A percentile compares a stretch with the other conserved stretches of the same genome.
Evolutionary conservation across 2,113 vertebrate genomes (phyloP).

Genomic region (Tursiops truncatus): DNA sequence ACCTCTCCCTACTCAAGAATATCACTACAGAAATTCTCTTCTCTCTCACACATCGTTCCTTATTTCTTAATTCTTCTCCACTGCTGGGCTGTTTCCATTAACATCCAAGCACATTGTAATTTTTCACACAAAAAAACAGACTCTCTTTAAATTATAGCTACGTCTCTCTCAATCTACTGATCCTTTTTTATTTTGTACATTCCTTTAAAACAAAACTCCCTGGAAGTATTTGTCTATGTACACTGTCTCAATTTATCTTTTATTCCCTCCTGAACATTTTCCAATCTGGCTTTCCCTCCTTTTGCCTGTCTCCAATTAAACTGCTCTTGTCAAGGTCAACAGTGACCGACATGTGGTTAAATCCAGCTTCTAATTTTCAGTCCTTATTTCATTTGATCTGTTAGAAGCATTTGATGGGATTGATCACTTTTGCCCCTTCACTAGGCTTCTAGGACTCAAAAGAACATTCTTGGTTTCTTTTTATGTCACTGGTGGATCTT

Average conservation of each 20-base stretch:
- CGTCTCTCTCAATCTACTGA: not conserved
- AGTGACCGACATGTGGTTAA: not conserved
- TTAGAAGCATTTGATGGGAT: not conserved
- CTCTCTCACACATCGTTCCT: not conserved
- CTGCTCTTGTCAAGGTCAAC: not conserved
- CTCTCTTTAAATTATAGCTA: not conserved
- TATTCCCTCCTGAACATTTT: not conserved
- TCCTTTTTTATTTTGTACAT: not conserved
- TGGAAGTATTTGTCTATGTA: not conserved
- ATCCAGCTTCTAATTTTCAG: not conserved
- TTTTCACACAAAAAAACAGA: not conserved
- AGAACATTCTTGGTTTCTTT: not conserved
- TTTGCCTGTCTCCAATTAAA: not conserved
- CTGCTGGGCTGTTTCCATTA: not conserved
- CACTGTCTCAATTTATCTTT: not conserved
- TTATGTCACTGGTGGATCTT: not conserved
- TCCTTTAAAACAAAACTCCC: not conserved
- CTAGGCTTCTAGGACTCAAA: not conserved
- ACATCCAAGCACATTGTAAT: not conserved
- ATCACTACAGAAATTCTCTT: not conserved
- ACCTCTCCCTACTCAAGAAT: not conserved
- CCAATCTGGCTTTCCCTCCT: not conserved
- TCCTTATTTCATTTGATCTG: not conserved
- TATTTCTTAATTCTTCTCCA: constrained; percentile 1
- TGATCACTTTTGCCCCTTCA: not conserved